Percentiles rank a stretch among this genome's conserved stretches.
Evolutionary conservation across 1,140 invertebrate genomes (phyloP).

Genomic region (Drosophila miranda): DNA sequence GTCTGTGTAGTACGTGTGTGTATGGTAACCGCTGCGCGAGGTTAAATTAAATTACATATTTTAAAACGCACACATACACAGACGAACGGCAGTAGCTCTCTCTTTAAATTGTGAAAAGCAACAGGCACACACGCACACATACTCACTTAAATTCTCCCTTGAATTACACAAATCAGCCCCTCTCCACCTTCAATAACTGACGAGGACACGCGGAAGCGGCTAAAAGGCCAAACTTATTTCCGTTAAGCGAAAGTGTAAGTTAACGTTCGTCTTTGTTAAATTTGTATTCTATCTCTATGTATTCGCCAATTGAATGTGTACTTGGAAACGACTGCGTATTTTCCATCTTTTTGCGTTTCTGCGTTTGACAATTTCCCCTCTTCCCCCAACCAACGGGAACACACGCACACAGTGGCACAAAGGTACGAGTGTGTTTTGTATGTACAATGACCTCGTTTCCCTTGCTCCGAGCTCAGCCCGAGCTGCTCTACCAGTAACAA

Average conservation of each 20-base stretch:
- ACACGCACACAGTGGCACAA: slow-evolving; percentile 1
- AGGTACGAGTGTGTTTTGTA: slow-evolving; percentile 18
- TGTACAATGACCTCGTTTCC: slow-evolving; percentile 69
- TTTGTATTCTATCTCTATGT: neutral
- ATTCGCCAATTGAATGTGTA: slow-evolving; percentile 15
- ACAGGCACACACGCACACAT: slow-evolving; percentile 30
- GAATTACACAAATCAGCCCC: slow-evolving; percentile 1
- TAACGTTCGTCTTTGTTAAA: slow-evolving; percentile 14
- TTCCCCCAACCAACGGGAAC: slow-evolving; percentile 6
- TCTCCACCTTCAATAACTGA: slow-evolving; percentile 26
- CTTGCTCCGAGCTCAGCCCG: slow-evolving; percentile 13
- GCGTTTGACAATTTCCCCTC: slow-evolving; percentile 34
- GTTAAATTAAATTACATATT: slow-evolving; percentile 62
- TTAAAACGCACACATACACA: slow-evolving; percentile 24
- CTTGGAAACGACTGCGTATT: slow-evolving; percentile 8
- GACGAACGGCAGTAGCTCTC: neutral
- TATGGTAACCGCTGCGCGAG: slow-evolving; percentile 30
- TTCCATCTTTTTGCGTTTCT: slow-evolving; percentile 3
- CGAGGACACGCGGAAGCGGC: slow-evolving; percentile 54
- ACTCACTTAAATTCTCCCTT: slow-evolving; percentile 1
- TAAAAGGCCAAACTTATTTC: slow-evolving; percentile 45
- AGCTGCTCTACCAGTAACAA: slow-evolving; percentile 42
- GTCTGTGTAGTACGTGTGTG: slow-evolving; percentile 11
- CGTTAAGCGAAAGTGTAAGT: slow-evolving; percentile 74
- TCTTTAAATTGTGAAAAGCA: slow-evolving; percentile 24